A percentile compares a stretch with the other conserved stretches of the same genome.
These are phyloP conservation scores for Drosophila silvestris DNA, from an alignment of 2,888 invertebrate species.

Conservation along the genomic window DNA sequence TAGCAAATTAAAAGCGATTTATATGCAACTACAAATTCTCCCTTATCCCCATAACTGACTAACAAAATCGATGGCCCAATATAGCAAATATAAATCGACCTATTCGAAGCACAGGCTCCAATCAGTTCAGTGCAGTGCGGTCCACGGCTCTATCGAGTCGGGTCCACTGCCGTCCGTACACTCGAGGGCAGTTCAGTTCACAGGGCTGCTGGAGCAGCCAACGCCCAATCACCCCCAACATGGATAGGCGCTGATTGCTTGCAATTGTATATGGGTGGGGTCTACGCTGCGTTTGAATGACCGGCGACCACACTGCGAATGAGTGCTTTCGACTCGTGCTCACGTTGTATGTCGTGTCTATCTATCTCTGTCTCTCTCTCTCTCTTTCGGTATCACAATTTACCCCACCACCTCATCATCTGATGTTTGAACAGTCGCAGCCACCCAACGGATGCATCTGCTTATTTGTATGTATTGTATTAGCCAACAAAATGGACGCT, in stretches of 20 bases:
- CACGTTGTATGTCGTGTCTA: conserved; percentile 25
- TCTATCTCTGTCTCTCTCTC: background rate
- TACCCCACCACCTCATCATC: background rate
- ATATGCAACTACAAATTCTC: conserved; percentile 54
- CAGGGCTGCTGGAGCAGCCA: conserved; percentile 46
- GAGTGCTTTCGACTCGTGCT: conserved; percentile 71
- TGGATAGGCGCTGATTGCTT: conserved; percentile 68
- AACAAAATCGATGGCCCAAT: conserved; percentile 66
- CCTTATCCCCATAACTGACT: background rate
- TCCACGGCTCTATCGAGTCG: conserved; percentile 20
- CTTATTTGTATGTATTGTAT: conserved; percentile 79
- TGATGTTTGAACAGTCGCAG: conserved; percentile 31
- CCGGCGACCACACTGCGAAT: conserved; percentile 76
- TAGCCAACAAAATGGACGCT: conserved; percentile 75
- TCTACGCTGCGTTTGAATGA: conserved; percentile 74
- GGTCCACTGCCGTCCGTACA: conserved; percentile 21
- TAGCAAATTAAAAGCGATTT: conserved; percentile 74
- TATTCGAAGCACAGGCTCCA: conserved; percentile 29
- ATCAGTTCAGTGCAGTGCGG: conserved; percentile 15
- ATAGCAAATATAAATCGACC: conserved; percentile 66
- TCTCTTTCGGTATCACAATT: background rate
- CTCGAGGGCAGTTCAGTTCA: conserved; percentile 55
- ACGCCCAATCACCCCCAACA: conserved; percentile 63
- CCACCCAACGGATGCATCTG: conserved; percentile 55
- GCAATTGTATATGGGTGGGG: conserved; percentile 66